Evolutionary conservation across 2,888 invertebrate genomes (phyloP).

Genomic region (Gonocerus acuteangulatus): DNA sequence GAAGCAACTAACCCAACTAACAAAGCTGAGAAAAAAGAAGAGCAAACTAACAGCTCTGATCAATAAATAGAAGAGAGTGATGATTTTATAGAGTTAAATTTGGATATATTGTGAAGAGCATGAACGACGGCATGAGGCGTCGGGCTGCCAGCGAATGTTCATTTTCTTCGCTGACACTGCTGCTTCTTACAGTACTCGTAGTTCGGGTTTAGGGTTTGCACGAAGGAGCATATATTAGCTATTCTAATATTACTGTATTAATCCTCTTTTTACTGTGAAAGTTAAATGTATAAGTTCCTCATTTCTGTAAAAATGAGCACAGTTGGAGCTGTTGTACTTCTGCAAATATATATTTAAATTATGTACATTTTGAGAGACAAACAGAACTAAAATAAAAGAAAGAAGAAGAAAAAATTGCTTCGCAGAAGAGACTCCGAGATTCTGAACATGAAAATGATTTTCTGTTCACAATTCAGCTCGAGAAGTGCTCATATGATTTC

Average conservation of each 20-base stretch:
- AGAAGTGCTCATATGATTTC: constrained; percentile 19
- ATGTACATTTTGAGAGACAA: constrained; percentile 3
- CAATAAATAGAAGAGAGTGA: neutral
- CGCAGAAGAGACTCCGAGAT: neutral
- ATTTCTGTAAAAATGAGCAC: constrained; percentile 13
- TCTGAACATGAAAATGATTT: no score
- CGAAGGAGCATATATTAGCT: constrained; percentile 6
- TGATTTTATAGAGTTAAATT: no score
- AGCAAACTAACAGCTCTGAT: constrained; percentile 5
- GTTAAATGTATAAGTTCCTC: constrained; percentile 17
- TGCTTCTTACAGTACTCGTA: no score
- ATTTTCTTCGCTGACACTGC: no score
- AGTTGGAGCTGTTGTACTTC: constrained; percentile 12
- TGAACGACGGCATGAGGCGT: no score
- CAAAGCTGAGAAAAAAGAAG: constrained; percentile 19
- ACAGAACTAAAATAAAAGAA: no score
- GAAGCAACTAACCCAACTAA: constrained; percentile 3
- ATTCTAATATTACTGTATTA: constrained; percentile 8
- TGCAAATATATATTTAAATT: no score
- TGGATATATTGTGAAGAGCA: no score
- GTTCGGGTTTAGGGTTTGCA: no score
- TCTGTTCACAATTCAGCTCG: neutral
- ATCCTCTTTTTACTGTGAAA: constrained; percentile 19
- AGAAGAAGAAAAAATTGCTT: constrained; percentile 1
- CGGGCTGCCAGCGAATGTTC: no score